phyloP scores from a whole-genome alignment of 2,888 invertebrate genomes.

The Trichopoda pennipes region DNA sequence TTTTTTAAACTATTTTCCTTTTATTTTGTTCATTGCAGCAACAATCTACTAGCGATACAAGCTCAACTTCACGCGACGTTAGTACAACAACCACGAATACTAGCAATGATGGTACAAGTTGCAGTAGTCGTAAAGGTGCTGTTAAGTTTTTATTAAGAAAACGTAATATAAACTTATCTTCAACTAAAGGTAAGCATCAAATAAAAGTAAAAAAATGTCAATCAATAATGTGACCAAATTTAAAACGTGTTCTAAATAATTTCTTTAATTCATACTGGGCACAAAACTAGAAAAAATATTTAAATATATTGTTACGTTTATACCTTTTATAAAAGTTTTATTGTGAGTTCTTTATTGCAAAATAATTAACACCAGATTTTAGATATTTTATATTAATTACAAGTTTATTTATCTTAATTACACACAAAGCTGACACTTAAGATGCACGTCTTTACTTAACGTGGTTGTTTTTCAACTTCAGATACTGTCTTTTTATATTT shows the following conservation, averaged over 20 bases:
- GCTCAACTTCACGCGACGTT: slow-evolving; percentile 75
- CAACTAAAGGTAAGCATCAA: slow-evolving; percentile 65
- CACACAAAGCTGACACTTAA: too few species aligned
- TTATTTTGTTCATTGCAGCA: slow-evolving; percentile 70
- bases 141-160: slow-evolving; percentile 78
- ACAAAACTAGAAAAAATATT: too few species aligned
- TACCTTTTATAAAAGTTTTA: too few species aligned
- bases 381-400: too few species aligned
- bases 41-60: slow-evolving; percentile 77
- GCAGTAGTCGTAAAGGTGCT: slow-evolving; percentile 72
- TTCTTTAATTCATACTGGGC: too few species aligned
- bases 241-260: not conserved
- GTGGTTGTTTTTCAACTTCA: too few species aligned
- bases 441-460: too few species aligned
- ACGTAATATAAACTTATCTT: slow-evolving; percentile 75
- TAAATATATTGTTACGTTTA: too few species aligned
- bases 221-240: slow-evolving; percentile 27
- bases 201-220: not conserved
- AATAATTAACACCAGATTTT: too few species aligned
- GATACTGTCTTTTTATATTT: too few species aligned
- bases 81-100: slow-evolving; percentile 68
- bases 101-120: slow-evolving; percentile 63
- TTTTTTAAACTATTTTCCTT: slow-evolving; percentile 9
- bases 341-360: too few species aligned
- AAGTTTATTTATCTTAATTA: too few species aligned